Conservation (phyloP, 2,888 invertebrate genomes). For the Drosophila buzzatii region DNA sequence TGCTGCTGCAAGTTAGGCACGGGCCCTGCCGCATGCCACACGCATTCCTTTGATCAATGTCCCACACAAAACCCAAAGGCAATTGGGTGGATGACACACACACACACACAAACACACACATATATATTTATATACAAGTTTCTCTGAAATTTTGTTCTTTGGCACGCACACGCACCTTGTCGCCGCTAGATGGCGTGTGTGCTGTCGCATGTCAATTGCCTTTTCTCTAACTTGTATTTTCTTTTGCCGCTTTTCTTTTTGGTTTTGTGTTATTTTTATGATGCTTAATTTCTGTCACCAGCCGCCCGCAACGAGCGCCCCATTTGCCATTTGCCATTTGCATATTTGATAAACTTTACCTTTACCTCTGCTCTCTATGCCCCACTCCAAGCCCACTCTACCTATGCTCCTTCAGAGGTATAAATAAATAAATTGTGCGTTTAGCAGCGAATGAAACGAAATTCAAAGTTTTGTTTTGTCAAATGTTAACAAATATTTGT, state of each 20-base stretch:
- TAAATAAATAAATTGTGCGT: slow-evolving; percentile 68
- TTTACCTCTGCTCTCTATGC: slow-evolving; percentile 10
- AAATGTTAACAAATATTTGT: slow-evolving; percentile 57
- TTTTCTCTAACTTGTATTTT: slow-evolving; percentile 25
- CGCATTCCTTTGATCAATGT: slow-evolving; percentile 68
- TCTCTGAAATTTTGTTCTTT: slow-evolving; percentile 30
- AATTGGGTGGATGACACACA: slow-evolving; percentile 27
- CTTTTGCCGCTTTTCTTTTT: neutral
- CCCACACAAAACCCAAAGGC: slow-evolving; percentile 26
- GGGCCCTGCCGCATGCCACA: slow-evolving; percentile 37
- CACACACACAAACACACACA: neutral
- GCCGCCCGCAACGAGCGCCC: slow-evolving; percentile 13
- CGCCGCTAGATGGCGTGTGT: slow-evolving; percentile 54
- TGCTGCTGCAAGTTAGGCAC: slow-evolving; percentile 13
- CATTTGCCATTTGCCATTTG: slow-evolving; percentile 63
- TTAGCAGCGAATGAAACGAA: slow-evolving; percentile 40
- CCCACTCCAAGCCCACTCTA: no score
- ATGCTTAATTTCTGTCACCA: slow-evolving; percentile 73
- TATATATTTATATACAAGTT: slow-evolving; percentile 26
- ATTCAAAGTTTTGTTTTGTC: slow-evolving; percentile 57
- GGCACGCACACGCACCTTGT: slow-evolving; percentile 41
- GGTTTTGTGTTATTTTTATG: slow-evolving; percentile 55
- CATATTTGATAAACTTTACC: slow-evolving; percentile 66
- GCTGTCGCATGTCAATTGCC: slow-evolving; percentile 51
- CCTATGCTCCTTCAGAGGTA: slow-evolving; percentile 14